phyloP scores from a whole-genome alignment of 1,140 invertebrate genomes.

The Mylabris phalerata region DNA sequence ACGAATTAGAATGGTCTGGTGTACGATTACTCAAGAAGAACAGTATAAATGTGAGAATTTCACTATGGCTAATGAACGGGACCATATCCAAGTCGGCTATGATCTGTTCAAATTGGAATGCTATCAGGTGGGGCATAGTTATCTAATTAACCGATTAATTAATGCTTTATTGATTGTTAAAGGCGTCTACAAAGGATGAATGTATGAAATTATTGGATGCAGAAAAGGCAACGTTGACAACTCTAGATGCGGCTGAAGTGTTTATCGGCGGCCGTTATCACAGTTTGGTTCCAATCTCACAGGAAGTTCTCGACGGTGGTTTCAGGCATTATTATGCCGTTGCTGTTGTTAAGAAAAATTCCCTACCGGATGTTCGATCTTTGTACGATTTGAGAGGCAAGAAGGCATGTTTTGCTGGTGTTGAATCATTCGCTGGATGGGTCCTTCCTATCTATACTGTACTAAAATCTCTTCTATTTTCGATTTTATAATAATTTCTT shows the following conservation, averaged over 20 bases:
- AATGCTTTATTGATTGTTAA: conserved; percentile 7
- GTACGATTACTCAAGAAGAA: conserved; percentile 65
- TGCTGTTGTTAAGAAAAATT: conserved; percentile 70
- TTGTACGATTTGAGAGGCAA: conserved; percentile 65
- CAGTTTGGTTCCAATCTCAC: conserved; percentile 84
- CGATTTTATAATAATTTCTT: background rate
- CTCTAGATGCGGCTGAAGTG: conserved; percentile 86
- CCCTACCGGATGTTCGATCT: conserved; percentile 53
- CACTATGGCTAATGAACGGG: conserved; percentile 55
- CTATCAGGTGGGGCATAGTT: conserved; percentile 45
- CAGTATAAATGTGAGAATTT: conserved; percentile 72
- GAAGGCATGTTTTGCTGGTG: conserved; percentile 83
- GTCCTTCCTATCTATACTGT: conserved; percentile 80
- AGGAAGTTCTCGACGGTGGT: conserved; percentile 58
- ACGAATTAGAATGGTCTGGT: conserved; percentile 55
- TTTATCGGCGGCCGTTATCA: conserved; percentile 88
- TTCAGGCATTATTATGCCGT: conserved; percentile 71
- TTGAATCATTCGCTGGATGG: conserved; percentile 90
- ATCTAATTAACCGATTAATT: background rate
- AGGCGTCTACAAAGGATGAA: conserved; percentile 71
- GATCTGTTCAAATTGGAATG: conserved; percentile 58
- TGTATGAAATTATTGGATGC: conserved; percentile 72
- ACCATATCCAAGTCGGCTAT: conserved; percentile 55
- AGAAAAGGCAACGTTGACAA: conserved; percentile 75
- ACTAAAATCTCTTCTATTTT: conserved; percentile 31